Evolutionary conservation across 2,888 invertebrate genomes (phyloP).

Genomic region (Agrilus biguttatus): DNA sequence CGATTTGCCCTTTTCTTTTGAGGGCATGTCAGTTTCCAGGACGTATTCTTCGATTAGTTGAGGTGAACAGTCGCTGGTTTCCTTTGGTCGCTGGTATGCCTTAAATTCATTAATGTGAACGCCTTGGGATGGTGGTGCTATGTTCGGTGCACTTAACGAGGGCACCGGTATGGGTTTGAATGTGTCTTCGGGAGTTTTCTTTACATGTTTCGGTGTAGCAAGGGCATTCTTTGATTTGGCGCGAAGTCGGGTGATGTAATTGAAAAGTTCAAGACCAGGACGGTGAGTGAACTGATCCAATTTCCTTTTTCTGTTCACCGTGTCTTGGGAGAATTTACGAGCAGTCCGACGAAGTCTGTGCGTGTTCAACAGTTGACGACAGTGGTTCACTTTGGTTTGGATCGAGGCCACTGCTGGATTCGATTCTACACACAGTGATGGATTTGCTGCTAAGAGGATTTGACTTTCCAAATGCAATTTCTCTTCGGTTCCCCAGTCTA

Average conservation of each 20-base stretch:
- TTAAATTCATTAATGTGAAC: slow-evolving; percentile 27
- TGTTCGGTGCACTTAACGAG: slow-evolving; percentile 42
- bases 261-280: slow-evolving; percentile 62
- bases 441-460: slow-evolving; percentile 70
- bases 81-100: slow-evolving; percentile 30
- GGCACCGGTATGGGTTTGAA: slow-evolving; percentile 46
- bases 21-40: slow-evolving; percentile 68
- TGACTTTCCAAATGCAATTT: slow-evolving; percentile 69
- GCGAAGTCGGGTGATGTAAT: slow-evolving; percentile 44
- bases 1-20: slow-evolving; percentile 27
- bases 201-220: slow-evolving; percentile 33
- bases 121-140: slow-evolving; percentile 38
- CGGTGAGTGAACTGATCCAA: slow-evolving; percentile 71
- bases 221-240: slow-evolving; percentile 32
- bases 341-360: slow-evolving; percentile 61
- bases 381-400: slow-evolving; percentile 61
- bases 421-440: slow-evolving; percentile 80
- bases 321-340: slow-evolving; percentile 61
- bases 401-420: slow-evolving; percentile 66
- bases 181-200: slow-evolving; percentile 40
- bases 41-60: slow-evolving; percentile 78
- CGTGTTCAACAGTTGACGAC: slow-evolving; percentile 58
- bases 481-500: slow-evolving; percentile 59
- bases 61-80: slow-evolving; percentile 38
- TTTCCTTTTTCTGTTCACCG: slow-evolving; percentile 78